phyloP scores from a whole-genome alignment of 2,888 invertebrate genomes.

The Ichneumoninae sp. region DNA sequence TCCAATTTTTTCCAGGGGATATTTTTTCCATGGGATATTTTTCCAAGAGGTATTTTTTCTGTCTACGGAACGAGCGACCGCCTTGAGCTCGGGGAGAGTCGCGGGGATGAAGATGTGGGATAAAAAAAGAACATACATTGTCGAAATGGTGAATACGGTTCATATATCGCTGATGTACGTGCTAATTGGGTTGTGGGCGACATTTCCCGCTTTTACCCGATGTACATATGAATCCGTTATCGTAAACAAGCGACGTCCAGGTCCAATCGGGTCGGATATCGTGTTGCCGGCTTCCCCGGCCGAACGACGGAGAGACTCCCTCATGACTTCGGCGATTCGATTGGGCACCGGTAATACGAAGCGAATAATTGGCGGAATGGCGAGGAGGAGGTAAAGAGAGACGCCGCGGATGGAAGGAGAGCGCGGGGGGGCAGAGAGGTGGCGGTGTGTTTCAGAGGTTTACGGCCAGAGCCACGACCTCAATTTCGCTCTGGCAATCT shows the following conservation, averaged over 20 bases:
- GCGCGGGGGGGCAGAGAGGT: slow-evolving; percentile 54
- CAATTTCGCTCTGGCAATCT: slow-evolving; percentile 75
- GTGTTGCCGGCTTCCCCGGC: slow-evolving; percentile 7
- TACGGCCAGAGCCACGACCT: slow-evolving; percentile 76
- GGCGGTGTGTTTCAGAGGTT: slow-evolving; percentile 74
- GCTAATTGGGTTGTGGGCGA: too few relatives aligned
- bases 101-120: too few relatives aligned
- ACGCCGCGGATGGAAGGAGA: background rate
- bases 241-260: slow-evolving; percentile 20
- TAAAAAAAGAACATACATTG: too few relatives aligned
- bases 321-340: slow-evolving; percentile 69
- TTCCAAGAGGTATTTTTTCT: too few relatives aligned
- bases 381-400: slow-evolving; percentile 21
- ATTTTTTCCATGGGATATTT: too few relatives aligned
- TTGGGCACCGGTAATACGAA: slow-evolving; percentile 74
- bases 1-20: too few relatives aligned
- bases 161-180: too few relatives aligned
- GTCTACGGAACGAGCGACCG: too few relatives aligned
- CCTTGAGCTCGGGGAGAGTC: too few relatives aligned
- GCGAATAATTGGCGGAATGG: slow-evolving; percentile 76
- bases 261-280: slow-evolving; percentile 13
- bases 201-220: too few relatives aligned
- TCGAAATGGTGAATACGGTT: too few relatives aligned
- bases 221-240: background rate
- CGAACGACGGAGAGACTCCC: slow-evolving; percentile 43